These are phyloP conservation scores for Ophiothrix spiculata DNA, from an alignment of 35 echinoderm and acorn worm species.

Conservation along the genomic window DNA sequence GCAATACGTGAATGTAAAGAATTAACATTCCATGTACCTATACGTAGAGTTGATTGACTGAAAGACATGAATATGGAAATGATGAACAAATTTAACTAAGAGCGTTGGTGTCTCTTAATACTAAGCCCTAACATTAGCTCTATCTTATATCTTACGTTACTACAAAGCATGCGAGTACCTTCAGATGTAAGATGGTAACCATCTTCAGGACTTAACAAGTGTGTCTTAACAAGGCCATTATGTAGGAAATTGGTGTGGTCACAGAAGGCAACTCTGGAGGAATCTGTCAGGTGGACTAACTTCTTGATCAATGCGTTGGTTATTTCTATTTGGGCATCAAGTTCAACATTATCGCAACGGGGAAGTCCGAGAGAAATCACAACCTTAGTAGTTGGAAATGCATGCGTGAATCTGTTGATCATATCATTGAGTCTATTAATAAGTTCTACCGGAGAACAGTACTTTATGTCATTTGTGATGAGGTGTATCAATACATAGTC, in stretches of 20 bases:
- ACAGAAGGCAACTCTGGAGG: neutral
- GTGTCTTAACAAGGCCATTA: neutral
- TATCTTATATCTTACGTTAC: neutral
- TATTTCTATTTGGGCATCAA: neutral
- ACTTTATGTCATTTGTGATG: neutral
- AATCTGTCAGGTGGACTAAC: neutral
- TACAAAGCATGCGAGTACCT: neutral
- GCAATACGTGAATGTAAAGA: neutral
- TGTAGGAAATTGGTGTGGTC: neutral
- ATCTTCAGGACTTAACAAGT: neutral
- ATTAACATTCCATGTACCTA: conserved; percentile 7
- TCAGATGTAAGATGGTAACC: neutral
- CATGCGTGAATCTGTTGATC: neutral
- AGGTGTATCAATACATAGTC: neutral
- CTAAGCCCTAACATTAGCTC: neutral
- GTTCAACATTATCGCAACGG: neutral
- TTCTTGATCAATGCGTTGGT: neutral
- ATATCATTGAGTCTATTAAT: neutral
- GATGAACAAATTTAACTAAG: too few species aligned
- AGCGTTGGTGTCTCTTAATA: neutral
- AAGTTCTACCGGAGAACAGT: neutral
- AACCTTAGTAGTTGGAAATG: neutral
- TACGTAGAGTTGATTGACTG: neutral
- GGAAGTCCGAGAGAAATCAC: neutral
- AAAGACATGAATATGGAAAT: too few species aligned